Conservation (phyloP, 2,888 invertebrate species). For the Stenchaetothrips biformis region DNA sequence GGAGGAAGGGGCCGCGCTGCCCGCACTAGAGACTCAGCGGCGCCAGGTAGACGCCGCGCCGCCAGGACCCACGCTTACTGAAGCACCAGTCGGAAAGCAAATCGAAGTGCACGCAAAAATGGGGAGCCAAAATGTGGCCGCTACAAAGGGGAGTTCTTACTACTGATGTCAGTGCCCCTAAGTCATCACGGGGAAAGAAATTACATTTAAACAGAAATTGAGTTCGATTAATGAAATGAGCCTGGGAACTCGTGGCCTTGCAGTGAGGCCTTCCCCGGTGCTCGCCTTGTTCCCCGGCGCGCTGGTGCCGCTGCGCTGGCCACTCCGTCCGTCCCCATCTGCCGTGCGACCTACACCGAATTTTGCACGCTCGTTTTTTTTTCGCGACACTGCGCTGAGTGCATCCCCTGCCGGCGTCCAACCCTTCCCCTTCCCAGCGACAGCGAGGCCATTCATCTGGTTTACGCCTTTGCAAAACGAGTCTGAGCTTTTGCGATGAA, state of each 20-base stretch:
- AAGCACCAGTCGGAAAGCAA: too few relatives aligned
- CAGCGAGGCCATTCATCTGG: constrained; percentile 8
- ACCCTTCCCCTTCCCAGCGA: background rate
- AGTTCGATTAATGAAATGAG: background rate
- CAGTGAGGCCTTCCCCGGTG: background rate
- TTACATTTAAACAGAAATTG: background rate
- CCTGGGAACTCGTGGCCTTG: too few relatives aligned
- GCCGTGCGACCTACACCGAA: background rate
- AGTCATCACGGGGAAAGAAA: background rate
- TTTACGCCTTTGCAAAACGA: constrained; percentile 19
- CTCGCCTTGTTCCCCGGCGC: background rate
- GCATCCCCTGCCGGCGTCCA: background rate
- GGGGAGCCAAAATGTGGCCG: too few relatives aligned
- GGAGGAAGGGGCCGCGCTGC: background rate
- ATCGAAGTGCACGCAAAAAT: too few relatives aligned
- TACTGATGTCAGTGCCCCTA: background rate
- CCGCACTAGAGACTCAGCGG: background rate
- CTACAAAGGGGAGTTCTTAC: too few relatives aligned
- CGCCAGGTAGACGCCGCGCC: background rate
- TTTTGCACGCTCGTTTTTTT: constrained; percentile 18
- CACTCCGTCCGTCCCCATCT: too few relatives aligned
- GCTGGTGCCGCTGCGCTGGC: background rate
- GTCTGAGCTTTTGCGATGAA: constrained; percentile 1
- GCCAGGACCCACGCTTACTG: background rate
- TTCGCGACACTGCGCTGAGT: background rate